Evolutionary conservation across 2,113 vertebrate genomes (phyloP), one percentile per base, ranked within the genome.

Genomic region (Crotalus viridis): DNA sequence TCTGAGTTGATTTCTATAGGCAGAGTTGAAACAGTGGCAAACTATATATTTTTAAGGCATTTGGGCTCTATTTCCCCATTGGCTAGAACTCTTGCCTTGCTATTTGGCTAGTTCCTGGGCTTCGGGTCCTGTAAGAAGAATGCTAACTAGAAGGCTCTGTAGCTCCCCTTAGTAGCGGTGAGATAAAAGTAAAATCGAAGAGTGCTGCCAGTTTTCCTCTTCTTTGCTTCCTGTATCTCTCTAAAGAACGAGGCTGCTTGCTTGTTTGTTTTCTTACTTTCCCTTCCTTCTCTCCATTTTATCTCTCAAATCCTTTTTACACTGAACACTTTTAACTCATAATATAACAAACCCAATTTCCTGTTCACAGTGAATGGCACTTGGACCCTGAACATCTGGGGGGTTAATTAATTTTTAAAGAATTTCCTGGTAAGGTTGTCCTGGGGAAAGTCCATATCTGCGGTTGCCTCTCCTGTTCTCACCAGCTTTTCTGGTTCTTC

Each of bases 401-500:
- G 10, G 10, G 1, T 13, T 91, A 28, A 21, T 1, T 74, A 93
- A 89, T 90, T 54, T 19, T 22, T 28, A 5, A 87, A 90, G 46
- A 87, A 89, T 90, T 93, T 74, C 46, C 93, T 94, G 89, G 90
- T 92, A 85, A 91, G 85, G 43, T 94, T 86, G 64, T 89, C 87
- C 26, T 90, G 1, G 94, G 88, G 61, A 87, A 85, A 52, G 90
- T 52, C 48, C 85, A 54, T 13, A 46, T 15, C 87, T 61, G 1
- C 22, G 74, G 91, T 59, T 56, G 81, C 89, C n/a, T 90, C 86
- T 56, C 94, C 46, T 90, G 93, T 92, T 94, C 91, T 87, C 90
- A 0, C 74, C 13, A 90, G 95, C 61, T 93, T 93, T 95, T 54
- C 96, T 92, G 90, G 94, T 95, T 96, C 93, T 95, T 94, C 95